Percentiles rank a stretch among this genome's conserved stretches.
phyloP scores from a whole-genome alignment of 2,113 vertebrate species.

The Laterallus jamaicensis region DNA sequence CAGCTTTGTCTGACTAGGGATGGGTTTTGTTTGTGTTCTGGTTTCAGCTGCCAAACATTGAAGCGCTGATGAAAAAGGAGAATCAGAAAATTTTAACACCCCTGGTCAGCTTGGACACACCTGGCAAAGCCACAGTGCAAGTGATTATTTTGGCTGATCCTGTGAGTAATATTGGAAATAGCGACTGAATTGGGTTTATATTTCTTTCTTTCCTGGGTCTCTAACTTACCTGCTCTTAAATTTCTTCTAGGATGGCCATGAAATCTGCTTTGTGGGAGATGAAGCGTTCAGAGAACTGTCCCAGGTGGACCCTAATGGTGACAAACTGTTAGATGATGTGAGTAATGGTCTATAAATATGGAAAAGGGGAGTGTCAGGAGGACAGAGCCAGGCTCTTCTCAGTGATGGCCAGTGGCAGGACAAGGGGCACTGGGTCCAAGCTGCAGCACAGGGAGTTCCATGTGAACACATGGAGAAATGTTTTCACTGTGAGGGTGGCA shows the following conservation, averaged over 20 bases:
- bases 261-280: constrained; percentile 97
- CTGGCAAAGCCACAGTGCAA: constrained; percentile 96
- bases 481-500: too few relatives aligned
- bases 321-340: constrained; percentile 86
- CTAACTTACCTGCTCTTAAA: neutral
- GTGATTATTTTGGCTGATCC: constrained; percentile 95
- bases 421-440: too few relatives aligned
- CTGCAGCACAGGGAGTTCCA: too few relatives aligned
- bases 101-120: constrained; percentile 92
- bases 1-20: neutral
- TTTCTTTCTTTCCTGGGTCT: neutral
- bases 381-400: too few relatives aligned
- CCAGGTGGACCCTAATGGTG: constrained; percentile 82
- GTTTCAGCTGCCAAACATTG: constrained; percentile 83
- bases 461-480: too few relatives aligned
- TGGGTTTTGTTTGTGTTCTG: neutral
- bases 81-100: constrained; percentile 90
- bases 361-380: too few relatives aligned
- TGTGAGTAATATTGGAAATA: constrained; percentile 74
- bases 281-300: constrained; percentile 92
- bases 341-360: constrained; percentile 11
- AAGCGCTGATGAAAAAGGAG: constrained; percentile 88
- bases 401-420: too few relatives aligned
- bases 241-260: constrained; percentile 86
- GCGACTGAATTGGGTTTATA: rapidly evolving